Evolutionary conservation across 2,113 vertebrate genomes (phyloP), one percentile per base, ranked within the genome.

Genomic region (Eurystomus gularis): DNA sequence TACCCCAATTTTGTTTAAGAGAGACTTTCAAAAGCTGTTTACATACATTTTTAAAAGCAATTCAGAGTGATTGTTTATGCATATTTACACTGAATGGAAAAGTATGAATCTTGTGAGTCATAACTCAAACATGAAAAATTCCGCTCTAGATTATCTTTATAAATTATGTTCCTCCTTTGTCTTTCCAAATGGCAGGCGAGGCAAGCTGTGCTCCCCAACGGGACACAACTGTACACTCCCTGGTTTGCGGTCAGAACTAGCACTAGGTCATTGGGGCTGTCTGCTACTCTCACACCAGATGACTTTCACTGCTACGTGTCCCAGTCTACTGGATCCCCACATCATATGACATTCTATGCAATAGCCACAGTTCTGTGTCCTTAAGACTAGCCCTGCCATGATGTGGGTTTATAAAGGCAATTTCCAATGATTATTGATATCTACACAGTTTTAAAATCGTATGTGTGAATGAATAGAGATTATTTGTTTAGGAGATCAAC

Each of bases 11-110:
- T 81, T 31, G 51, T 88, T 81, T 86, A 57, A 95, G 42, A 93
- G 33, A 71, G 75, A 44, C 48, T 78, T 82, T 85, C 64, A 70
- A 94, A 97, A 52, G 24, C 72, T 94, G 33, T 83, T 94, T 89
- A 58, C 15, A 11, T 86, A 5, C 39, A 14, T 9, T 29, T 75
- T 78, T 80, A 26, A 78, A 84, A 89, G 80, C 61, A 72, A 35
- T 82, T 92, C 61, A 77, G 54, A 77, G 55, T 83, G 7, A 71
- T 82, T 76, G 61, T 60, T 52, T 58, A 51, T 86, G 70, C 21
- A 29, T 87, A 62, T 84, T 82, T 90, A 77, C 42, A 80, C 25
- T 29, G 55, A 88, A 62, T 35, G 57, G 66, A 73, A 96, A 68
- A 88, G 79, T 64, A 84, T 88, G 66, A 71, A 29, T 82, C 46